phyloP scores from a whole-genome alignment of 2,113 vertebrate species.

The Solea senegalensis region DNA sequence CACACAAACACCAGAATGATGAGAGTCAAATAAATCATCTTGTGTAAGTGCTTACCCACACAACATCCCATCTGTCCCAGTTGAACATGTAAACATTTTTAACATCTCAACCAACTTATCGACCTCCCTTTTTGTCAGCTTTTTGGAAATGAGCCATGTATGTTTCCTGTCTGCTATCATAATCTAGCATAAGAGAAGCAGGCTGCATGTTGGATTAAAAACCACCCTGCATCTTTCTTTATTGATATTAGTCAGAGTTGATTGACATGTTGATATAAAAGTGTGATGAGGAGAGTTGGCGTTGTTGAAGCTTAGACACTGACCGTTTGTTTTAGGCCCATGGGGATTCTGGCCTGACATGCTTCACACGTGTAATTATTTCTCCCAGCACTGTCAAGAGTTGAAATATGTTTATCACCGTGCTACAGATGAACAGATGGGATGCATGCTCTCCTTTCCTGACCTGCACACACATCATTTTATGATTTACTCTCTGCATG shows the following conservation, averaged over 20 bases:
- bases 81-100: conserved; percentile 12
- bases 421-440: conserved; percentile 32
- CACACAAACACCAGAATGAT: conserved; percentile 22
- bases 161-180: conserved; percentile 27
- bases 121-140: conserved; percentile 34
- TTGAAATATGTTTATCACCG: conserved; percentile 40
- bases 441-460: conserved; percentile 4
- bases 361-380: conserved; percentile 57
- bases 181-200: conserved; percentile 9
- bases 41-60: conserved; percentile 11
- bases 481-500: not conserved
- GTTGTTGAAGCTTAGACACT: conserved; percentile 45
- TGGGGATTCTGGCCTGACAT: conserved; percentile 48
- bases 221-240: not conserved
- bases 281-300: conserved; percentile 24
- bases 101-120: conserved; percentile 38
- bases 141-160: conserved; percentile 29
- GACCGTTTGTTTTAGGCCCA: conserved; percentile 49
- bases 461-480: conserved; percentile 24
- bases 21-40: conserved; percentile 47
- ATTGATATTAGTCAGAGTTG: conserved; percentile 22
- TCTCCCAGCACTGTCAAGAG: conserved; percentile 32
- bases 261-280: conserved; percentile 39
- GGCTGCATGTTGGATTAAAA: not conserved
- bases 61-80: conserved; percentile 2